phyloP scores from a whole-genome alignment of 2,797 vertebrate genomes.

The Sebastes minor region DNA sequence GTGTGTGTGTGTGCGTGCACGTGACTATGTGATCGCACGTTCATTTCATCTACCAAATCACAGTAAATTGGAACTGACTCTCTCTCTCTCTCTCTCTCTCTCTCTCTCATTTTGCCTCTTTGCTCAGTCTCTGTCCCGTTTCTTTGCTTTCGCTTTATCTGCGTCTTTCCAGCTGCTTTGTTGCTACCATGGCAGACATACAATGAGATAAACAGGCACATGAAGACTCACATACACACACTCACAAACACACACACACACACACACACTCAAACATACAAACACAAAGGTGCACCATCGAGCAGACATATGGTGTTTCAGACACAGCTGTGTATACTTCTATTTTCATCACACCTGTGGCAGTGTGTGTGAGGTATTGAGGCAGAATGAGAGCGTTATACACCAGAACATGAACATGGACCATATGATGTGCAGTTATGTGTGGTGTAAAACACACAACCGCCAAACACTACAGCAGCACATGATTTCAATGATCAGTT shows the following conservation, averaged over 20 bases:
- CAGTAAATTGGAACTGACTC: slow-evolving; percentile 30
- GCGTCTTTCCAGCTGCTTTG: slow-evolving; percentile 51
- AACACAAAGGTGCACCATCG: slow-evolving; percentile 13
- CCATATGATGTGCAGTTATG: slow-evolving; percentile 2
- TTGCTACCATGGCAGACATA: slow-evolving; percentile 30
- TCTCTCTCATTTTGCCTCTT: slow-evolving; percentile 31
- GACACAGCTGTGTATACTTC: slow-evolving; percentile 43
- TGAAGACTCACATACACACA: not conserved
- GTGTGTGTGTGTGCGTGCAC: slow-evolving; percentile 31
- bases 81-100: not conserved
- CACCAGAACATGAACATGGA: slow-evolving; percentile 16
- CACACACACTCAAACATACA: not conserved
- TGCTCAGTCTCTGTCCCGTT: slow-evolving; percentile 19
- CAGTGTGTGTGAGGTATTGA: slow-evolving; percentile 12
- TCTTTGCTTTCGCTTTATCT: slow-evolving; percentile 38
- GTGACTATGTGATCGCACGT: slow-evolving; percentile 10
- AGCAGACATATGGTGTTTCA: slow-evolving; percentile 19
- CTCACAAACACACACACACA: slow-evolving; percentile 1
- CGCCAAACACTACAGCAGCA: slow-evolving; percentile 9
- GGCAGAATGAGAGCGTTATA: slow-evolving; percentile 37
- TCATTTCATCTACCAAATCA: slow-evolving; percentile 52
- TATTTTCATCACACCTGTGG: slow-evolving; percentile 58
- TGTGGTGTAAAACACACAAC: slow-evolving; percentile 15
- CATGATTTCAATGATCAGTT: slow-evolving; percentile 21
- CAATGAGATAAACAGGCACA: slow-evolving; percentile 41